phyloP scores from a whole-genome alignment of 2,888 invertebrate genomes.

The Nymphalis polychloros region DNA sequence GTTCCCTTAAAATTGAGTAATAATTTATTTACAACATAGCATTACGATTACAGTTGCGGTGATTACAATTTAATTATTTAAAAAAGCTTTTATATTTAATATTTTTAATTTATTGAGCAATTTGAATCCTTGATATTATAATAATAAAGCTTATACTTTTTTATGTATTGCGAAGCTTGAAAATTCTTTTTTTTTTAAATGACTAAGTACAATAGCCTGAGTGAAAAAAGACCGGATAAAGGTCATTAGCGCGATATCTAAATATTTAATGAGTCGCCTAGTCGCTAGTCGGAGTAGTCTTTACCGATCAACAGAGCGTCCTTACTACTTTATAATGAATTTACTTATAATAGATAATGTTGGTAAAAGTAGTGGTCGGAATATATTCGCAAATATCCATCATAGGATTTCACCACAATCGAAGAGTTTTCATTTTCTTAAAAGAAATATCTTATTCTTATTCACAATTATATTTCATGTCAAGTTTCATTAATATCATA shows the following conservation, averaged over 20 bases:
- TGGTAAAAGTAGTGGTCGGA: background rate
- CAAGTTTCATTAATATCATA: no score
- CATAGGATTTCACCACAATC: no score
- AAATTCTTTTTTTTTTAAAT: constrained; percentile 5
- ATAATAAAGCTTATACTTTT: background rate
- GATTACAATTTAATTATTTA: background rate
- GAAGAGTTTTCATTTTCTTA: no score
- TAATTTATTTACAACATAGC: background rate
- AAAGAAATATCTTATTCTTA: no score
- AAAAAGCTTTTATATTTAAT: background rate
- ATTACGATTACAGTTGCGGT: background rate
- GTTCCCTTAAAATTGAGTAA: background rate
- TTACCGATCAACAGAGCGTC: constrained; percentile 10
- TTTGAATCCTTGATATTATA: background rate
- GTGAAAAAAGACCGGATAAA: constrained; percentile 33
- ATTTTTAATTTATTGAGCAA: background rate
- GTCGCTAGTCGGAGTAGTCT: constrained; percentile 16
- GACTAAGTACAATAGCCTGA: constrained; percentile 10
- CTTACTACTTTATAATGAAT: background rate
- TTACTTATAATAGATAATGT: background rate
- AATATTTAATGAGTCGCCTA: constrained; percentile 39
- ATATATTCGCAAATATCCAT: background rate
- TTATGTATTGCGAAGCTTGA: background rate
- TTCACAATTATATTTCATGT: no score
- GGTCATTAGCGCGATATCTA: constrained; percentile 41